A percentile compares a stretch with the other conserved stretches of the same genome.
Evolutionary conservation across 2,797 vertebrate species (phyloP).

Genomic region (Acipenser oxyrinchus): DNA sequence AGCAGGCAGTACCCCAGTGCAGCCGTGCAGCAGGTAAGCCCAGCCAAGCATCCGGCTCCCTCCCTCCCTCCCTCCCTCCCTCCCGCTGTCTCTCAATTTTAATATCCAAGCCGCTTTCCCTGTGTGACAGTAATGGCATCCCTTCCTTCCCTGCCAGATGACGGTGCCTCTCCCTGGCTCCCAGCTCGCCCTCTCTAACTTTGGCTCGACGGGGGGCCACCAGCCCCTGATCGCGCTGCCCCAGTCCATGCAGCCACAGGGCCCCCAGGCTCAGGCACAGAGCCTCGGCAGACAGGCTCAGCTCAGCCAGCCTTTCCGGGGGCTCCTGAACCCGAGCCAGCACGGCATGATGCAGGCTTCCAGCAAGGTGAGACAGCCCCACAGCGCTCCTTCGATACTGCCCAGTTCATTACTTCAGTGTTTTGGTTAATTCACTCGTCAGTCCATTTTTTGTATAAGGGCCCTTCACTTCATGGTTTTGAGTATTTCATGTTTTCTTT

Average conservation of each 20-base stretch:
- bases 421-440: too few relatives aligned
- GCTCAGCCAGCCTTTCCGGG: slow-evolving; percentile 79
- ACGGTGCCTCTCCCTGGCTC: slow-evolving; percentile 85
- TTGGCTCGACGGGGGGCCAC: slow-evolving; percentile 80
- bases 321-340: slow-evolving; percentile 78
- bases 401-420: background rate
- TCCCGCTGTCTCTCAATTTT: background rate
- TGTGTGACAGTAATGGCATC: slow-evolving; percentile 13
- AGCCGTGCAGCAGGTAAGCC: slow-evolving; percentile 72
- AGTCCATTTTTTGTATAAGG: too few relatives aligned
- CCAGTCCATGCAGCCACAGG: slow-evolving; percentile 76
- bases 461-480: too few relatives aligned
- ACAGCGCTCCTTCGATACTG: background rate
- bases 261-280: slow-evolving; percentile 78
- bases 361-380: slow-evolving; percentile 65
- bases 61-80: background rate
- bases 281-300: slow-evolving; percentile 79
- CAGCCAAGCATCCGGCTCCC: background rate
- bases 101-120: slow-evolving; percentile 24
- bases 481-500: too few relatives aligned
- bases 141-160: slow-evolving; percentile 54
- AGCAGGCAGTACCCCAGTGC: slow-evolving; percentile 59
- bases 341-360: slow-evolving; percentile 85
- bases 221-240: slow-evolving; percentile 86
- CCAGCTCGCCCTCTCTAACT: slow-evolving; percentile 85